Conservation (phyloP, 1,140 invertebrate species). For the Drosophila rhopaloa region DNA sequence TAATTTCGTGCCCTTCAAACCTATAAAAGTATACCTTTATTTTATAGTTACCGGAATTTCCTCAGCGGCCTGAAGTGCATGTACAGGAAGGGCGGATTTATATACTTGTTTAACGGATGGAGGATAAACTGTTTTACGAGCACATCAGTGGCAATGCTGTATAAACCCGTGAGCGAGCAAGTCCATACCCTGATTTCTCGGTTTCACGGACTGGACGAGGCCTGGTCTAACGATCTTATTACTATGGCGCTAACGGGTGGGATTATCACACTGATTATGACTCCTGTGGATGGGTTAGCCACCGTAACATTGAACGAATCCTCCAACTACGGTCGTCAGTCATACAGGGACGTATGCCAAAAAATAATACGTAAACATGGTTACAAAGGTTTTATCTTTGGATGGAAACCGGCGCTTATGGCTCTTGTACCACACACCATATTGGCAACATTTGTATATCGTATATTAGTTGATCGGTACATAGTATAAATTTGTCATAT, state of each 20-base stretch:
- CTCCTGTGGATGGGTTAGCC: slow-evolving; percentile 24
- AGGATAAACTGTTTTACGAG: slow-evolving; percentile 12
- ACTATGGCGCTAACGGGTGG: slow-evolving; percentile 2
- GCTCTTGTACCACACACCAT: slow-evolving; percentile 2
- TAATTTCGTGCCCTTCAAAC: not conserved
- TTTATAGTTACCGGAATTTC: slow-evolving; percentile 19
- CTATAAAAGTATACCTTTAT: not conserved
- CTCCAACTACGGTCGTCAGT: not conserved
- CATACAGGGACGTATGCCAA: not conserved
- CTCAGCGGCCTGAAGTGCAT: slow-evolving; percentile 17
- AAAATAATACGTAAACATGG: slow-evolving; percentile 20
- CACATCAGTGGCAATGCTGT: slow-evolving; percentile 7
- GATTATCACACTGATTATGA: slow-evolving; percentile 21
- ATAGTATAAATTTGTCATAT: slow-evolving; percentile 7
- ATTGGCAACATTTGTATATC: slow-evolving; percentile 3
- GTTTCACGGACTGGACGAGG: not conserved
- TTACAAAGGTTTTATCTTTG: slow-evolving; percentile 26
- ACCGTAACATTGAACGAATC: slow-evolving; percentile 11
- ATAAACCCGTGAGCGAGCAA: slow-evolving; percentile 6
- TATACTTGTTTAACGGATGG: slow-evolving; percentile 28
- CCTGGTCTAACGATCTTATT: slow-evolving; percentile 5
- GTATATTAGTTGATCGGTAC: not conserved
- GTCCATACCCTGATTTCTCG: not conserved
- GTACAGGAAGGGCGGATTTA: slow-evolving; percentile 14
- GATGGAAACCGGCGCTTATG: slow-evolving; percentile 15